Conservation (phyloP, 2,113 vertebrate species). For the Corvus cornix region DNA sequence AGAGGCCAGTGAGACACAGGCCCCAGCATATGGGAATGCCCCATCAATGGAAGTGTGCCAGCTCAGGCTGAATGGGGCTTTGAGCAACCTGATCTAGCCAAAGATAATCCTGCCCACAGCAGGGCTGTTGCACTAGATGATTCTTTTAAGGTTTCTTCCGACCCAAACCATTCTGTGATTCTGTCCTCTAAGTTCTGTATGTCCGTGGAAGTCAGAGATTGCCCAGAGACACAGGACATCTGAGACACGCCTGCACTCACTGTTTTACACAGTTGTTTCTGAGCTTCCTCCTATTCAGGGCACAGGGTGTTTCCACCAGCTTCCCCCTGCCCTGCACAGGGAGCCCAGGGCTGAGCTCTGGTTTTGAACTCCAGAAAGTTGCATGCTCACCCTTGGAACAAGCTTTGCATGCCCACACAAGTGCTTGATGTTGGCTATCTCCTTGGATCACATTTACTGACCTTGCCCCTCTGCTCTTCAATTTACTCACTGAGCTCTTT, state of each 20-base stretch:
- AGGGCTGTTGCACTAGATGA: not conserved
- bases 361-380: not conserved
- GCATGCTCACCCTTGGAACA: not conserved
- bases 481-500: not conserved
- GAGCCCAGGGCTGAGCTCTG: not conserved
- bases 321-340: not conserved
- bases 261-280: not conserved
- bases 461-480: not conserved
- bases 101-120: not conserved
- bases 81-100: not conserved
- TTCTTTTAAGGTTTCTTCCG: not conserved
- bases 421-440: not conserved
- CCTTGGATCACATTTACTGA: not conserved
- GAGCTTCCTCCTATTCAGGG: not conserved
- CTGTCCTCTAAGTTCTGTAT: not conserved
- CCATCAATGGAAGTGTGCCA: not conserved
- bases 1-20: not conserved
- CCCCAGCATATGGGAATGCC: not conserved
- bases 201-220: not conserved
- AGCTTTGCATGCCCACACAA: not conserved
- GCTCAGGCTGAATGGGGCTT: not conserved
- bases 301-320: not conserved
- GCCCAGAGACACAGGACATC: not conserved
- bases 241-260: accelerated
- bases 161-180: not conserved